Conservation (phyloP, 2,113 vertebrate genomes). For the Amblyopsis rosae region DNA sequence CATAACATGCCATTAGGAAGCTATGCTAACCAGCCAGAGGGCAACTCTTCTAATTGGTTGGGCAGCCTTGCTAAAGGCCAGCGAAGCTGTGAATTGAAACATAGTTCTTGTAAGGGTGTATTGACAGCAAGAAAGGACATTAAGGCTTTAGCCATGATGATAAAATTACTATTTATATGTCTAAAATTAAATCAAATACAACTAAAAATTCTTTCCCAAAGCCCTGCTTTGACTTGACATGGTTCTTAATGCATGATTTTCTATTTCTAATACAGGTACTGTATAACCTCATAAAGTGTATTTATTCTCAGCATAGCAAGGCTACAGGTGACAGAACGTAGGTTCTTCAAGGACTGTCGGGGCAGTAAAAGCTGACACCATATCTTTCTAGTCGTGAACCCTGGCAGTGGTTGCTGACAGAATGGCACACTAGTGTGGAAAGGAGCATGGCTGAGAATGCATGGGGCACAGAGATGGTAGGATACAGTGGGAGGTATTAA, state of each 20-base stretch:
- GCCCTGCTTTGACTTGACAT: slow-evolving; percentile 13
- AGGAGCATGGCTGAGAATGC: neutral
- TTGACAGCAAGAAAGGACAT: slow-evolving; percentile 10
- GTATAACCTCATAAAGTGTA: neutral
- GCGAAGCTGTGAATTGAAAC: slow-evolving; percentile 10
- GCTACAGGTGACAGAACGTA: slow-evolving; percentile 8
- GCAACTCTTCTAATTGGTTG: slow-evolving; percentile 33
- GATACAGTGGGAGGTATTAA: neutral
- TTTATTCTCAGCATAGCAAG: slow-evolving; percentile 2
- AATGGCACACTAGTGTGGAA: neutral
- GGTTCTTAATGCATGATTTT: neutral
- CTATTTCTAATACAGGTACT: neutral
- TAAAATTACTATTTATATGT: neutral
- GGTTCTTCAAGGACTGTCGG: slow-evolving; percentile 47
- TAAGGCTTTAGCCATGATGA: neutral
- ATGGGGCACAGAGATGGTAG: slow-evolving; percentile 11
- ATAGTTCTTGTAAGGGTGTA: slow-evolving; percentile 19
- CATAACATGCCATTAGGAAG: neutral
- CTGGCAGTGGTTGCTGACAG: neutral
- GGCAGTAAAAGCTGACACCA: slow-evolving; percentile 21
- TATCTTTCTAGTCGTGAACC: slow-evolving; percentile 6
- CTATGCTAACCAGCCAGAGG: slow-evolving; percentile 12
- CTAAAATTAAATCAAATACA: slow-evolving; percentile 24
- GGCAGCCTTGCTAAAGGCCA: slow-evolving; percentile 35
- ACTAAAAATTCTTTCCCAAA: neutral